Base-by-base conservation (phyloP, 1,140 invertebrate species). In the Camponotus floridanus region DNA sequence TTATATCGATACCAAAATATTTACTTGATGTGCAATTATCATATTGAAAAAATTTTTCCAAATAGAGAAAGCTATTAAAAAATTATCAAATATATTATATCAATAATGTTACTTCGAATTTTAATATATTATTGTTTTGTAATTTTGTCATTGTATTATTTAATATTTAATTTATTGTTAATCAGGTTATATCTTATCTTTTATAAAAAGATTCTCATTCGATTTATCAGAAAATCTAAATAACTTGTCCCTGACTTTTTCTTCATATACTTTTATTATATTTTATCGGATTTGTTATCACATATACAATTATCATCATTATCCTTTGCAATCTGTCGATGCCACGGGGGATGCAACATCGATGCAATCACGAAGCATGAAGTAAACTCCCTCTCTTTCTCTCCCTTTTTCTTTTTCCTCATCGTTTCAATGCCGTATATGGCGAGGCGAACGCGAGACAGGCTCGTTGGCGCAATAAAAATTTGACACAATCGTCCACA, bases 401-500 rank as follows among this genome's bases (percentile, higher is more conserved):
- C 48, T 51, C 6, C 18, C 48, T 51, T 8, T 45, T 31, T 21
- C 45, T 11, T n/a, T 48, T 87, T 74, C 18, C 61, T 51, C 84
- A 26, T 33, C 59, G 21, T 36, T 31, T 13, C 57, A 21, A 36
- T 36, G 48, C 86, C 87, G 59, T 92, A 91, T 76, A 92, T 91
- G 88, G 91, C 85, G 76, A 88, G 90, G 73, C 85, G 87, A 91
- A 89, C 83, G 86, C 84, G 88, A 68, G 87, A 91, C 88, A 87
- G 88, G 86, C 87, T 91, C 87, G 89, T 92, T 92, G 91, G 87
- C 80, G 91, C 89, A 92, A 91, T 93, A 94, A 93, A 93, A 93
- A 94, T 93, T 93, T 93, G 92, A 92, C 92, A 91, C 92, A 90
- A 93, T 93, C 92, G 91, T 92, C 90, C 86, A 81, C 79, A 85